phyloP scores from a whole-genome alignment of 2,113 vertebrate genomes.

The Danionella cerebrum region DNA sequence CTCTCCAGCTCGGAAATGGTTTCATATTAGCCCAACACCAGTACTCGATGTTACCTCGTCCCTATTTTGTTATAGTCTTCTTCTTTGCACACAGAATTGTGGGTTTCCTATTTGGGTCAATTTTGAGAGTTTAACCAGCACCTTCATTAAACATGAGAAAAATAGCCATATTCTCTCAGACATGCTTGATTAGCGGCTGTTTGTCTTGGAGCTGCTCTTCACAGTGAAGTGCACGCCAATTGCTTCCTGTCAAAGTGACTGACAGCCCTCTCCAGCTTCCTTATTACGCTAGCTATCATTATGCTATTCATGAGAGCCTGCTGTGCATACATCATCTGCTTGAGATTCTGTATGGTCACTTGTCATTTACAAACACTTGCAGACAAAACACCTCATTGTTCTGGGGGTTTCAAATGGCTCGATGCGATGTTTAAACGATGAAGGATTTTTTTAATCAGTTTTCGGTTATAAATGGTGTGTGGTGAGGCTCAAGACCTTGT shows the following conservation, averaged over 20 bases:
- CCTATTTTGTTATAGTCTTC: no score
- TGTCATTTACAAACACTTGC: background rate
- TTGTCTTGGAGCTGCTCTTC: background rate
- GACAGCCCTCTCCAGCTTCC: background rate
- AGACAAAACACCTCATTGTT: background rate
- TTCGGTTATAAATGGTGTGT: background rate
- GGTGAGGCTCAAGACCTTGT: no score
- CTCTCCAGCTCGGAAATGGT: no score
- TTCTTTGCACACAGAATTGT: no score
- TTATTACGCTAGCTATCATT: background rate
- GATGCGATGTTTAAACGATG: background rate
- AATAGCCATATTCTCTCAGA: conserved; percentile 1
- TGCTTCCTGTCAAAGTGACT: background rate
- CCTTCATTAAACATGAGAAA: no score
- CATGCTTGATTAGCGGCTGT: conserved; percentile 2
- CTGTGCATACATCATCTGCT: background rate
- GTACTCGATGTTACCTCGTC: no score
- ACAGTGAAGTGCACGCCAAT: background rate
- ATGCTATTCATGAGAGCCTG: background rate
- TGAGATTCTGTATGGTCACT: background rate
- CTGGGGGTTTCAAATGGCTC: background rate
- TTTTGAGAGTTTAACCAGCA: no score
- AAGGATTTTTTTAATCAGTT: background rate
- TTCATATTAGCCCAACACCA: no score
- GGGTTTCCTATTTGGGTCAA: no score